A percentile compares a stretch with the other conserved stretches of the same genome.
phyloP scores from a whole-genome alignment of 2,113 vertebrate genomes.

The Rhipidura dahli region DNA sequence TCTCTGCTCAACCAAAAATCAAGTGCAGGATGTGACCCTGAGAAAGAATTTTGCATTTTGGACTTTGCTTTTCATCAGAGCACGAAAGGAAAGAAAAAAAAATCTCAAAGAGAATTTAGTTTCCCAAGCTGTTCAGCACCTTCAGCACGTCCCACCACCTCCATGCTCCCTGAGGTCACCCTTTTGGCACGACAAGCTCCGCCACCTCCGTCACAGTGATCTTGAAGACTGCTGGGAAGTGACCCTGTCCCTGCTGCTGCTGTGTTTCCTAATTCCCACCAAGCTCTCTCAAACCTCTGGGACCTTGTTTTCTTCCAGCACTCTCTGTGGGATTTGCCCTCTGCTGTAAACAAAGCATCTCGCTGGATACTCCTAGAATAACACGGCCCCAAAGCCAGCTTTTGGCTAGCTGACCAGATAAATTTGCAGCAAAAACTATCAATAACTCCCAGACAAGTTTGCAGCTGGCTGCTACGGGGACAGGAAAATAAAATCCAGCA shows the following conservation, averaged over 20 bases:
- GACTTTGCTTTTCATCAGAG: neutral
- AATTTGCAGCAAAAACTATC: neutral
- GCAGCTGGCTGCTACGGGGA: neutral
- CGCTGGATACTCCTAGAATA: neutral
- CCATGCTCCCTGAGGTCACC: rapidly evolving
- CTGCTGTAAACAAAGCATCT: neutral
- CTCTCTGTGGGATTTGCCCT: neutral
- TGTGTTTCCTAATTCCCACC: neutral
- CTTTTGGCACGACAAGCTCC: rapidly evolving
- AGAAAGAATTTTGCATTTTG: neutral
- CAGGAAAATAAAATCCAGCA: neutral
- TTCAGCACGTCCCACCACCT: neutral
- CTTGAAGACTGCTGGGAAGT: neutral
- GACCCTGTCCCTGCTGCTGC: neutral
- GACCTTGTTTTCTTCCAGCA: neutral
- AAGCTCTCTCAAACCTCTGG: neutral
- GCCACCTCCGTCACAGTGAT: rapidly evolving
- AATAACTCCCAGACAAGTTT: neutral
- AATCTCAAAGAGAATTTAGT: neutral
- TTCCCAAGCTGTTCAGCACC: neutral
- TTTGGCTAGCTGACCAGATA: neutral
- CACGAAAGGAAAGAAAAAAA: neutral
- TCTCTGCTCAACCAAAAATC: neutral
- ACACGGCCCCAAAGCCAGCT: rapidly evolving
- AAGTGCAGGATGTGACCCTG: neutral